These are phyloP conservation scores for Latrodectus elegans DNA, from an alignment of 2,888 invertebrate species.

Conservation along the genomic window DNA sequence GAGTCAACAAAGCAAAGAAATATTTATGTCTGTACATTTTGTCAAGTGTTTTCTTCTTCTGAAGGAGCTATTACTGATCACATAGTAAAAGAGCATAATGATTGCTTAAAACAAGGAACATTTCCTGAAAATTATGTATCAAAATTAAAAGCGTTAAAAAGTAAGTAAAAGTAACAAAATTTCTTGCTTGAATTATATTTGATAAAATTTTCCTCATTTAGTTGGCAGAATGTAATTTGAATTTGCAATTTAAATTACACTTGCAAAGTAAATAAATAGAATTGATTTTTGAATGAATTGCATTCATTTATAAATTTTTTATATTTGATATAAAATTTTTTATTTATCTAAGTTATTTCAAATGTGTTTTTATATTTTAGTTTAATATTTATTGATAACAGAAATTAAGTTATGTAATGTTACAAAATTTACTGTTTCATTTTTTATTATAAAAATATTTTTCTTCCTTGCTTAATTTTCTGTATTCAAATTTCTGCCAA, in stretches of 20 bases:
- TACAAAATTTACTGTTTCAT: too few relatives aligned
- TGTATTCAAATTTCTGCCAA: too few relatives aligned
- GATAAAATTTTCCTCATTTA: not conserved
- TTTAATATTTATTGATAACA: too few relatives aligned
- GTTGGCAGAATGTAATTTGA: not conserved
- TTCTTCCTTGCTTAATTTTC: too few relatives aligned
- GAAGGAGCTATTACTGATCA: conserved; percentile 16
- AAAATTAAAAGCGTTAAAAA: conserved; percentile 32
- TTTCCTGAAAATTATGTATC: conserved; percentile 45
- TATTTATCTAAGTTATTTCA: too few relatives aligned
- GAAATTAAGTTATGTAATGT: too few relatives aligned
- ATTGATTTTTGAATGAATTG: not conserved
- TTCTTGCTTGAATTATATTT: not conserved
- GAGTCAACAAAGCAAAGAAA: not conserved
- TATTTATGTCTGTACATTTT: conserved; percentile 55
- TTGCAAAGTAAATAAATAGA: not conserved
- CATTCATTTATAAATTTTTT: too few relatives aligned
- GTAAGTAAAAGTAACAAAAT: not conserved
- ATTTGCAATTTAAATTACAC: not conserved
- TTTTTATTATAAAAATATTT: too few relatives aligned
- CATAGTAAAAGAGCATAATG: conserved; percentile 13
- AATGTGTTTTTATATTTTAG: too few relatives aligned
- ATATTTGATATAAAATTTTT: too few relatives aligned
- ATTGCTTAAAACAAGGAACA: conserved; percentile 27
- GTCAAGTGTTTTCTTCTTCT: conserved; percentile 51